A percentile compares a stretch with the other conserved stretches of the same genome.
Conservation (phyloP, 2,797 vertebrate genomes). For the Oreochromis mossambicus region DNA sequence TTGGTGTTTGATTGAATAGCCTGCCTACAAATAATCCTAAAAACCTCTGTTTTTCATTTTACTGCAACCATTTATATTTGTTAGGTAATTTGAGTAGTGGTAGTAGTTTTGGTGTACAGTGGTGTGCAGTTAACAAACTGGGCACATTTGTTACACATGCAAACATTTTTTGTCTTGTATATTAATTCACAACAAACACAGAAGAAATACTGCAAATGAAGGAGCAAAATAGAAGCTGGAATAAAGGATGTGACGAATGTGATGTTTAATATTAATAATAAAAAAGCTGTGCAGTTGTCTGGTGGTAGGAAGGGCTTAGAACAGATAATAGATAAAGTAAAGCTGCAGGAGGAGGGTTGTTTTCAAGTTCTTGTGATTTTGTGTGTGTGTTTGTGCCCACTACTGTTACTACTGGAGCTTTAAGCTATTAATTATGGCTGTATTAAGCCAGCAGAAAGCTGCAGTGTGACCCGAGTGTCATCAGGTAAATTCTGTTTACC, state of each 20-base stretch:
- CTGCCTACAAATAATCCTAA: neutral
- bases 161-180: neutral
- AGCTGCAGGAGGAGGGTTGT: neutral
- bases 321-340: neutral
- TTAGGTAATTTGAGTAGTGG: neutral
- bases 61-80: neutral
- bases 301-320: neutral
- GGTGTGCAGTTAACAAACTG: neutral
- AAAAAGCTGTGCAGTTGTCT: neutral
- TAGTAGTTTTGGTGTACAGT: neutral
- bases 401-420: neutral
- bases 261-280: neutral
- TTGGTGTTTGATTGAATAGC: neutral
- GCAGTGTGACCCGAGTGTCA: neutral
- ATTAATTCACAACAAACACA: neutral
- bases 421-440: neutral
- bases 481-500: neutral
- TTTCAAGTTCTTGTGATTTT: neutral
- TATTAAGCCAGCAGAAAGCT: neutral
- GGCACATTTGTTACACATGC: neutral
- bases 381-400: neutral
- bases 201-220: neutral
- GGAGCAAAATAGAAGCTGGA: neutral
- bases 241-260: neutral
- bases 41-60: neutral